Percentiles rank a stretch among this genome's conserved stretches.
phyloP scores from a whole-genome alignment of 2,113 vertebrate genomes.

The Mystacornis crossleyi region DNA sequence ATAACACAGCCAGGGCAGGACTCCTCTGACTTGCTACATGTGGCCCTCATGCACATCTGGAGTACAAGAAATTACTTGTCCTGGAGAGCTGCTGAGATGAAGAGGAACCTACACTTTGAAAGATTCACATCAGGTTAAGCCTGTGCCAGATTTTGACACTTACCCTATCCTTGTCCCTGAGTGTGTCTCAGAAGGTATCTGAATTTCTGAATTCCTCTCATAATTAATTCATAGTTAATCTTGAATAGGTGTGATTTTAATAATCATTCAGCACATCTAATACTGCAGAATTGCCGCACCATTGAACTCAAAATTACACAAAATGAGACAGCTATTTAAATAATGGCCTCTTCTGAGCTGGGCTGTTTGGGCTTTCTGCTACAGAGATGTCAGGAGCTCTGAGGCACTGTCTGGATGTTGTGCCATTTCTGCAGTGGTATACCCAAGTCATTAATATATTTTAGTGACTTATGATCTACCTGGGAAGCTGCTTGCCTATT shows the following conservation, averaged over 20 bases:
- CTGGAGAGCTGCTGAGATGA: background rate
- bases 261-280: constrained; percentile 62
- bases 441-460: background rate
- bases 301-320: constrained; percentile 59
- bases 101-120: background rate
- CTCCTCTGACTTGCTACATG: background rate
- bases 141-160: background rate
- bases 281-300: constrained; percentile 56
- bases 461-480: background rate
- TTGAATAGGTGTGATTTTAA: constrained; percentile 67
- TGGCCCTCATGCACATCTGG: background rate
- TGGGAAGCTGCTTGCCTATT: background rate
- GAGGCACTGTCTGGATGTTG: background rate
- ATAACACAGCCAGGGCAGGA: background rate
- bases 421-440: background rate
- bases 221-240: constrained; percentile 70
- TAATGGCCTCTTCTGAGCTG: constrained; percentile 46
- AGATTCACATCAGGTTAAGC: background rate
- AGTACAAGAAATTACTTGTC: background rate
- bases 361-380: constrained; percentile 26
- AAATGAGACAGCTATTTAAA: constrained; percentile 66
- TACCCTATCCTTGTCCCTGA: background rate
- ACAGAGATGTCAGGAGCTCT: background rate
- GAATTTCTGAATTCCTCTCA: constrained; percentile 44
- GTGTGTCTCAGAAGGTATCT: background rate